Evolutionary conservation across 64 coral and sea anemone species (phyloP).

Genomic region (Cladopsammia gracilis): DNA sequence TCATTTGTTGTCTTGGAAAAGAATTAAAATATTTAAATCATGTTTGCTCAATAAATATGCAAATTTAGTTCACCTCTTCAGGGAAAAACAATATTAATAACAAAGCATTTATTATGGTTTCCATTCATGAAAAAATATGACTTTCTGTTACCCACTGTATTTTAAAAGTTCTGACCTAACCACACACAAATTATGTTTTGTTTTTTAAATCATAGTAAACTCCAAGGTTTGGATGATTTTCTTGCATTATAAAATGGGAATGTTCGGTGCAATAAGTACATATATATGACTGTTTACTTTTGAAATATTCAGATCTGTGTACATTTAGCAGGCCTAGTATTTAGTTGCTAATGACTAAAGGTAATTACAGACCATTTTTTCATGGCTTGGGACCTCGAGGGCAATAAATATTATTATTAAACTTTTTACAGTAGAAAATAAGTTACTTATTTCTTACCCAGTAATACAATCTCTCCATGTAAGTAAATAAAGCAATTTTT

Average conservation of each 20-base stretch:
- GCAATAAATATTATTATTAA: too few species aligned
- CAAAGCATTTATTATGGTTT: background rate
- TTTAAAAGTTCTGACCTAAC: background rate
- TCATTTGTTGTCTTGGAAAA: background rate
- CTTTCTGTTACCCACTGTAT: background rate
- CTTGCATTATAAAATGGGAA: too few species aligned
- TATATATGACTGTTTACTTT: too few species aligned
- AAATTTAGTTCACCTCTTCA: background rate
- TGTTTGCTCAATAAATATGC: constrained; percentile 29
- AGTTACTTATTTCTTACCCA: too few species aligned
- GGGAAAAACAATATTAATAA: background rate
- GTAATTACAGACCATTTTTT: background rate
- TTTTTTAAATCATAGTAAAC: background rate
- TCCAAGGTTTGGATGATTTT: too few species aligned
- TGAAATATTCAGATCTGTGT: too few species aligned
- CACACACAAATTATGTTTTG: background rate
- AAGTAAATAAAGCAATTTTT: too few species aligned
- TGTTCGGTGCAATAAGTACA: too few species aligned
- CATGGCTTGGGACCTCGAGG: too few species aligned
- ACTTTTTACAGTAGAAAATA: too few species aligned
- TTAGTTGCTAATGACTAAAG: background rate
- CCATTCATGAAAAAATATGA: background rate
- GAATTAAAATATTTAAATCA: constrained; percentile 9
- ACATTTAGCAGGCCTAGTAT: background rate
- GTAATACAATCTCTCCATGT: too few species aligned